These are phyloP conservation scores for Andrena marginata DNA, from an alignment of 2,888 invertebrate species.

Conservation along the genomic window DNA sequence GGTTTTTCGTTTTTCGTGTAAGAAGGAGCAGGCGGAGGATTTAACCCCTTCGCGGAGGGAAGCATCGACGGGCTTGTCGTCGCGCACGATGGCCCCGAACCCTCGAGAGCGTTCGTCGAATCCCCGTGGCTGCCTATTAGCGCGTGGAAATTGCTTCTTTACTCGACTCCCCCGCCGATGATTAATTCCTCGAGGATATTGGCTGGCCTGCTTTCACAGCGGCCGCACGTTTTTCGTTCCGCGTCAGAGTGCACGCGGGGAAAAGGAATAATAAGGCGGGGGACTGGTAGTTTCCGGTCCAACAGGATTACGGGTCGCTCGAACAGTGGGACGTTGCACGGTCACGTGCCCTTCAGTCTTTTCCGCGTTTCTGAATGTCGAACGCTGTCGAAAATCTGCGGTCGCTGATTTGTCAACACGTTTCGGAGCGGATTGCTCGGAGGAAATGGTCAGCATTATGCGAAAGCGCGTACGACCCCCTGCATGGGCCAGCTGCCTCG, in stretches of 20 bases:
- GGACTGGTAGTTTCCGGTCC: not conserved
- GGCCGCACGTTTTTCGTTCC: conserved; percentile 30
- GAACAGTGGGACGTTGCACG: not conserved
- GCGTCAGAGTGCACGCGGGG: not conserved
- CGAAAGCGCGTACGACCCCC: not conserved
- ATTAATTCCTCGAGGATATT: conserved; percentile 30
- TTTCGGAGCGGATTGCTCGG: not conserved
- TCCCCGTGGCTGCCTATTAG: conserved; percentile 24
- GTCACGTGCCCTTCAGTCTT: conserved; percentile 5
- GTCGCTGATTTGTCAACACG: conserved; percentile 16
- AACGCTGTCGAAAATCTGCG: conserved; percentile 7
- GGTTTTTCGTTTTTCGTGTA: conserved; percentile 17
- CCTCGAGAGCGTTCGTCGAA: conserved; percentile 13
- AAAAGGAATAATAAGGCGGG: conserved; percentile 16
- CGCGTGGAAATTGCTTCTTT: conserved; percentile 46
- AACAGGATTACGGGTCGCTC: conserved; percentile 3
- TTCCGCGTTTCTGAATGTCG: not conserved
- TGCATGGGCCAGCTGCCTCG: not conserved
- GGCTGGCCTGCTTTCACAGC: conserved; percentile 15
- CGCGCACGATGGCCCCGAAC: not conserved
- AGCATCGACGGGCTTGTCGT: not conserved
- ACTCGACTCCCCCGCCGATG: conserved; percentile 19
- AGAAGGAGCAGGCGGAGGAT: not conserved
- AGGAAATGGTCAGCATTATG: not conserved
- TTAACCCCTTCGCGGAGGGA: conserved; percentile 1